Evolutionary conservation across 1,140 invertebrate genomes (phyloP).

Genomic region (Oppia nitens): DNA sequence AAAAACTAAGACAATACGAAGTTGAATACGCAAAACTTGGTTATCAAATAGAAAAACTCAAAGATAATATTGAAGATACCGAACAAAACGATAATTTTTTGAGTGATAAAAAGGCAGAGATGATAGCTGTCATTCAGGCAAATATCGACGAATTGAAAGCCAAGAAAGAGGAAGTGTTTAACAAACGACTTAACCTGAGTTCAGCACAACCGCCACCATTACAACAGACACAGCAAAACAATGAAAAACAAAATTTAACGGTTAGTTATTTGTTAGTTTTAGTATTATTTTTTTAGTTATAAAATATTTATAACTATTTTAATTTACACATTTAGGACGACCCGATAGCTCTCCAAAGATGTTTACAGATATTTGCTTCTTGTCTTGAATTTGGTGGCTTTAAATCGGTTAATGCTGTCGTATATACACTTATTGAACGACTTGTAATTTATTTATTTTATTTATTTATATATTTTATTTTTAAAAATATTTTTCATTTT

Average conservation of each 20-base stretch:
- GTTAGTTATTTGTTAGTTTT: background rate
- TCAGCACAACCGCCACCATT: background rate
- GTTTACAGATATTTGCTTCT: conserved; percentile 9
- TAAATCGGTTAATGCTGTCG: background rate
- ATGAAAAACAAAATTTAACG: background rate
- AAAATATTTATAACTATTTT: no score
- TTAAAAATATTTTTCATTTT: background rate
- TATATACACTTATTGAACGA: background rate
- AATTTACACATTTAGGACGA: background rate
- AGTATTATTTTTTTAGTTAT: no score
- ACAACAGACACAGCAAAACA: background rate
- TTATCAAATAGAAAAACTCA: conserved; percentile 2
- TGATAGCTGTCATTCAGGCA: no score
- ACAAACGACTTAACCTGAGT: background rate
- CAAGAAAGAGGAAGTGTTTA: background rate
- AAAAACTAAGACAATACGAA: background rate
- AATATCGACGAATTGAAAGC: background rate
- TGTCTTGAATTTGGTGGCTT: conserved; percentile 10
- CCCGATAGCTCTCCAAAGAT: background rate
- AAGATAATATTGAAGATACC: background rate
- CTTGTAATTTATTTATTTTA: background rate
- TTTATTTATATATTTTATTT: background rate
- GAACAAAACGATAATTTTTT: background rate
- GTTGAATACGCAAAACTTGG: background rate
- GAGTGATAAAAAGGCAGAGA: background rate